A percentile compares a stretch with the other conserved stretches of the same genome.
Evolutionary conservation across 2,888 invertebrate genomes (phyloP).

Genomic region (Chironomus tentans): DNA sequence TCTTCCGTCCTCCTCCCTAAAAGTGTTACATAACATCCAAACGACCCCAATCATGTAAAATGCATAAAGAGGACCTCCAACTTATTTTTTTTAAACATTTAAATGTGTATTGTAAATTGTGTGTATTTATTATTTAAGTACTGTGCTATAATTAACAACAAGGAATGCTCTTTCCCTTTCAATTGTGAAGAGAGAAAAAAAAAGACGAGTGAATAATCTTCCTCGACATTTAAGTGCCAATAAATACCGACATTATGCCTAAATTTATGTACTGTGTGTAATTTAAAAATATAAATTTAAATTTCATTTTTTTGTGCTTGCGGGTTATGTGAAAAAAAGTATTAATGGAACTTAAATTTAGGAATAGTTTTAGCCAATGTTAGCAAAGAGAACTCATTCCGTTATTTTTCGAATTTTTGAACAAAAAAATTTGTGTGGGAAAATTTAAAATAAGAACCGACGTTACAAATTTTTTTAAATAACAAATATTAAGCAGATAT

Average conservation of each 20-base stretch:
- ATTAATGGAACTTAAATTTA: too few species aligned
- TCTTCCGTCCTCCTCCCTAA: too few species aligned
- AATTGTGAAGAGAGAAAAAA: background rate
- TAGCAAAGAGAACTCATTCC: too few species aligned
- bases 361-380: too few species aligned
- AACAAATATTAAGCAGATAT: too few species aligned
- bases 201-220: background rate
- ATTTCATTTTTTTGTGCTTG: background rate
- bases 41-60: background rate
- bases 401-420: too few species aligned
- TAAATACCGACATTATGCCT: background rate
- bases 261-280: background rate
- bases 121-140: background rate
- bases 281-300: background rate
- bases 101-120: background rate
- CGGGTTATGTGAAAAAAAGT: too few species aligned
- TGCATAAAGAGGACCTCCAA: background rate
- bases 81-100: background rate
- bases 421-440: too few species aligned
- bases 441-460: too few species aligned
- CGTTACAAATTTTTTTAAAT: too few species aligned
- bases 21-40: background rate
- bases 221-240: background rate
- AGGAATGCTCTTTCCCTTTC: background rate
- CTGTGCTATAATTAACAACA: slow-evolving; percentile 6